These are phyloP conservation scores for Riparia riparia DNA, from an alignment of 2,113 vertebrate genomes.

Conservation along the genomic window DNA sequence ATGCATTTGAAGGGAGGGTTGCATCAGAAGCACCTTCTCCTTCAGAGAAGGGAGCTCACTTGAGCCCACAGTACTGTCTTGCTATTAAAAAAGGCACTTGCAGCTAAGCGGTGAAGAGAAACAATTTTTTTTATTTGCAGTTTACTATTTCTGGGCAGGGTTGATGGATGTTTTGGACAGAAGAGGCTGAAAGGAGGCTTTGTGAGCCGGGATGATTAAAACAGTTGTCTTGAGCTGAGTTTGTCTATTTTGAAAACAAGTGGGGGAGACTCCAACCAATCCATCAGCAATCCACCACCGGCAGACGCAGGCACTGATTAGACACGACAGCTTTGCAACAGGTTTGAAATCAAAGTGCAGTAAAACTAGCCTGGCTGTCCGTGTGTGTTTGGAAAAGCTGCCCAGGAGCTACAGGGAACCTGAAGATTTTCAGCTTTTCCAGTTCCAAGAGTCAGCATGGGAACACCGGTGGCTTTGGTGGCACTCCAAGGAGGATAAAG, in stretches of 20 bases:
- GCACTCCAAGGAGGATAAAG: not conserved
- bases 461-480: not conserved
- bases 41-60: not conserved
- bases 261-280: not conserved
- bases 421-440: not conserved
- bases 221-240: constrained; percentile 12
- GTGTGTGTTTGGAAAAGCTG: not conserved
- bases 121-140: not conserved
- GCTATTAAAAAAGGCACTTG: not conserved
- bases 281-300: not conserved
- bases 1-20: not conserved
- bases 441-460: not conserved
- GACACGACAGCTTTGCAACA: constrained; percentile 12
- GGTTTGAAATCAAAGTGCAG: not conserved
- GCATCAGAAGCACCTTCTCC: not conserved
- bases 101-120: not conserved
- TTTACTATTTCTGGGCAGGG: not conserved
- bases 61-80: not conserved
- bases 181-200: constrained; percentile 14
- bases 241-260: not conserved
- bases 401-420: not conserved
- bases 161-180: constrained; percentile 25
- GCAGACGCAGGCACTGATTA: not conserved
- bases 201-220: constrained; percentile 29
- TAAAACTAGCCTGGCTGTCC: not conserved